A percentile compares a stretch with the other conserved stretches of the same genome.
Conservation (phyloP, 2,797 vertebrate genomes). For the Discoglossus pictus region DNA sequence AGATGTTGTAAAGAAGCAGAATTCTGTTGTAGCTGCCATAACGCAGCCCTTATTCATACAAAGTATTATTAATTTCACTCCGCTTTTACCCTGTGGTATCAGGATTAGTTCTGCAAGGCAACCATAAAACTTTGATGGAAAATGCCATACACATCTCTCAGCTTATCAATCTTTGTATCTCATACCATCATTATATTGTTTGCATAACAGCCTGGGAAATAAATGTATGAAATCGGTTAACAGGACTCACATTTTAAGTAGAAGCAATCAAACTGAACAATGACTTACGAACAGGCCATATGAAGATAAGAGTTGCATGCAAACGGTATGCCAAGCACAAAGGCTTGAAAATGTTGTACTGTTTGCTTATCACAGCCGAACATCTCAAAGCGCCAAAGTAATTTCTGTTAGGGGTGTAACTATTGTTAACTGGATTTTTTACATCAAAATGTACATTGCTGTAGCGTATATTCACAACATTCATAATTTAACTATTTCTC, state of each 20-base stretch:
- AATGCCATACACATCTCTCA: no score
- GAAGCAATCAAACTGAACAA: constrained; percentile 16
- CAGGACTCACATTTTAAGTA: neutral
- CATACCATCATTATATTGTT: neutral
- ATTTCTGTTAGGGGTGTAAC: constrained; percentile 23
- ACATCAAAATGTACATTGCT: neutral
- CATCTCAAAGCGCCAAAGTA: constrained; percentile 22
- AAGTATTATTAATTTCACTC: constrained; percentile 2
- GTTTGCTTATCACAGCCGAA: constrained; percentile 24
- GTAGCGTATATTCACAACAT: neutral
- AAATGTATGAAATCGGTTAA: constrained; percentile 4
- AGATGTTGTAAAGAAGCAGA: neutral
- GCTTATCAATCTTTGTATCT: neutral
- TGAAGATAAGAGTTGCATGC: constrained; percentile 4
- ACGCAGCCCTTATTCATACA: constrained; percentile 1
- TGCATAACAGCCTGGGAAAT: constrained; percentile 1
- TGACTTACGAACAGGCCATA: neutral
- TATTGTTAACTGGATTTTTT: constrained; percentile 2
- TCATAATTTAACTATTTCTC: constrained; percentile 10
- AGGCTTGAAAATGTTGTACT: constrained; percentile 19
- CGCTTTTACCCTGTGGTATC: constrained; percentile 7
- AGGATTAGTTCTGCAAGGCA: neutral
- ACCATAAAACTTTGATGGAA: no score
- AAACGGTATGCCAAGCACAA: constrained; percentile 2
- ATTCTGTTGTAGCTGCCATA: neutral